Conservation (phyloP, 2,888 invertebrate genomes). For the Aproaerema taeniolella region DNA sequence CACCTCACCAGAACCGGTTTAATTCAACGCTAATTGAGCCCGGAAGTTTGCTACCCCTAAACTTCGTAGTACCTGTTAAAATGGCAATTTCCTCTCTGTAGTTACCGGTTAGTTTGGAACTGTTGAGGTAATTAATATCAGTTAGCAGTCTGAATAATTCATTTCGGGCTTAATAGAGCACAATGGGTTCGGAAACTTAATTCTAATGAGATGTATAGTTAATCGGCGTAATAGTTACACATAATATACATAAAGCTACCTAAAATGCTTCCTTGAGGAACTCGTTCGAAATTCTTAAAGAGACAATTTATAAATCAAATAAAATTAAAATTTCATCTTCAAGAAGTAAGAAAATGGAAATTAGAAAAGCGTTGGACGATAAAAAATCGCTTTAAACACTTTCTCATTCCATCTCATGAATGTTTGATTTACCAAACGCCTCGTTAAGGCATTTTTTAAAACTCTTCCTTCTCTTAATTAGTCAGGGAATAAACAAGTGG, state of each 20-base stretch:
- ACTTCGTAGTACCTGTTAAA: conserved; percentile 52
- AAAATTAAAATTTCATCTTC: neutral
- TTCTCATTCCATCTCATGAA: conserved; percentile 55
- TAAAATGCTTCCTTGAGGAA: conserved; percentile 16
- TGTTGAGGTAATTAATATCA: conserved; percentile 44
- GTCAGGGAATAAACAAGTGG: conserved; percentile 73
- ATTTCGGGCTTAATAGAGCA: conserved; percentile 19
- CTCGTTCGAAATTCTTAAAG: neutral
- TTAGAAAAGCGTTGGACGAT: conserved; percentile 30
- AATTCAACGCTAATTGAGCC: conserved; percentile 71
- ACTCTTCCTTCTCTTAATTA: conserved; percentile 71
- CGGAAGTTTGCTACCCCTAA: conserved; percentile 57
- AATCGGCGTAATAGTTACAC: no score
- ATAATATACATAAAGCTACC: neutral
- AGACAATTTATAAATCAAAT: neutral
- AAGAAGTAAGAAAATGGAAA: conserved; percentile 23
- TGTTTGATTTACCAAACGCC: conserved; percentile 62
- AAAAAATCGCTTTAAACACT: conserved; percentile 39
- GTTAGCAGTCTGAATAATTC: conserved; percentile 45
- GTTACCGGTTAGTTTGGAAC: conserved; percentile 39
- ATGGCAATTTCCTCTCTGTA: conserved; percentile 53
- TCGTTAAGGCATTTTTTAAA: conserved; percentile 56
- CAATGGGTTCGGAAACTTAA: conserved; percentile 8
- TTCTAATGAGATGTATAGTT: conserved; percentile 6
- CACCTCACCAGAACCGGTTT: conserved; percentile 63